Percentiles rank a stretch among this genome's conserved stretches.
Conservation (phyloP, 2,888 invertebrate genomes). For the Netelia inedita region DNA sequence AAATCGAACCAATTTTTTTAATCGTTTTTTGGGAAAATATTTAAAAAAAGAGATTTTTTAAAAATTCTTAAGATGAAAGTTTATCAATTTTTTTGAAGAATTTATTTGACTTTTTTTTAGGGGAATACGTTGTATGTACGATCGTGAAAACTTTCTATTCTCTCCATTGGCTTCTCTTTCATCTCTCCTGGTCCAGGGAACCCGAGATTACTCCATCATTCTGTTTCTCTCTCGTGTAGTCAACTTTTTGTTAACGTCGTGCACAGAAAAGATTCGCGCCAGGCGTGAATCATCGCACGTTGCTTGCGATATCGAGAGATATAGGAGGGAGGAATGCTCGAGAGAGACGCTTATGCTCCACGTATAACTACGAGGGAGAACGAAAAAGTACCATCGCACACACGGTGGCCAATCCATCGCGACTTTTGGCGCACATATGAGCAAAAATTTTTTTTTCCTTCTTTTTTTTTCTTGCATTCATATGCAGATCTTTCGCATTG, state of each 20-base stretch:
- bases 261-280: constrained; percentile 39
- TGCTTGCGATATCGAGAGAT: constrained; percentile 33
- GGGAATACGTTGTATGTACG: no score
- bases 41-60: no score
- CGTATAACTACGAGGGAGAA: neutral
- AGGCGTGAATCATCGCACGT: constrained; percentile 42
- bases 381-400: constrained; percentile 23
- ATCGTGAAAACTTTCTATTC: neutral
- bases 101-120: neutral
- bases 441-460: constrained; percentile 15
- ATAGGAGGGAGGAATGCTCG: constrained; percentile 9
- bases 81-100: no score
- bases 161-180: constrained; percentile 11
- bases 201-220: constrained; percentile 2
- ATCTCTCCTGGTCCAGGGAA: neutral
- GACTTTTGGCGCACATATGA: constrained; percentile 44
- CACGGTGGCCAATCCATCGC: constrained; percentile 40
- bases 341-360: neutral
- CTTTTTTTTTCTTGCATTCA: constrained; percentile 33
- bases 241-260: constrained; percentile 9
- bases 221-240: constrained; percentile 42
- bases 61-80: no score
- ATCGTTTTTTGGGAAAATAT: no score
- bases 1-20: no score
- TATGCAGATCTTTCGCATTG: constrained; percentile 19